Percentiles rank a stretch among this genome's conserved stretches.
Conservation (phyloP, 2,797 vertebrate genomes). For the Garrulus glandarius region DNA sequence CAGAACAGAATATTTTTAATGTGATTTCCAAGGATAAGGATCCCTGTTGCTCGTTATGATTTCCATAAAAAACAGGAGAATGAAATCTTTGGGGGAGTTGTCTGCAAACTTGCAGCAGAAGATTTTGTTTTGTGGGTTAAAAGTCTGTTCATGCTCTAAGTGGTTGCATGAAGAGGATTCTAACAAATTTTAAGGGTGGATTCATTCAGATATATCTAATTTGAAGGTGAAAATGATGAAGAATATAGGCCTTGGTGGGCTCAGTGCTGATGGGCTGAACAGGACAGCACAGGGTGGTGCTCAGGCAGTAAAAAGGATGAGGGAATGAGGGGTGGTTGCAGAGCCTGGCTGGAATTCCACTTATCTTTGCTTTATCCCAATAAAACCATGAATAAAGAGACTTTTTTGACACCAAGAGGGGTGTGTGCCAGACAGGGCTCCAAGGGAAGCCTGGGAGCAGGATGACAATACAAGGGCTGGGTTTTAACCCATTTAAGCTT, state of each 20-base stretch:
- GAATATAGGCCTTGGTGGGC: not conserved
- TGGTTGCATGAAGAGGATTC: not conserved
- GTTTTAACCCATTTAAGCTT: fast-evolving
- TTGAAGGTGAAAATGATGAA: too few relatives aligned
- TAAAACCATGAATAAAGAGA: not conserved
- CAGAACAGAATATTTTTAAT: not conserved
- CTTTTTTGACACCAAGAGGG: too few relatives aligned
- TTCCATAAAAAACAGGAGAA: not conserved
- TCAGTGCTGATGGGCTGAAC: not conserved
- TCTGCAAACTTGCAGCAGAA: not conserved
- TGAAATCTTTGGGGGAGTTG: not conserved
- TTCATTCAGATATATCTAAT: not conserved
- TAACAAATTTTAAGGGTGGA: not conserved
- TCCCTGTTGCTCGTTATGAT: not conserved
- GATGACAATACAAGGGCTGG: not conserved
- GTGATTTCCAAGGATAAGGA: not conserved
- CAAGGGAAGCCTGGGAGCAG: not conserved
- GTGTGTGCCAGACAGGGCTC: not conserved
- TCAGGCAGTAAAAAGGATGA: not conserved
- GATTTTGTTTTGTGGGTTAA: not conserved
- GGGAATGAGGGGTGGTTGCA: not conserved
- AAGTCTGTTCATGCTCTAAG: not conserved
- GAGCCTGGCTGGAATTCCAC: not conserved
- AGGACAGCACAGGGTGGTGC: not conserved
- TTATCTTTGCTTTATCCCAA: not conserved